Evolutionary conservation across 2,113 vertebrate species (phyloP).

Genomic region (Nibea coibor): DNA sequence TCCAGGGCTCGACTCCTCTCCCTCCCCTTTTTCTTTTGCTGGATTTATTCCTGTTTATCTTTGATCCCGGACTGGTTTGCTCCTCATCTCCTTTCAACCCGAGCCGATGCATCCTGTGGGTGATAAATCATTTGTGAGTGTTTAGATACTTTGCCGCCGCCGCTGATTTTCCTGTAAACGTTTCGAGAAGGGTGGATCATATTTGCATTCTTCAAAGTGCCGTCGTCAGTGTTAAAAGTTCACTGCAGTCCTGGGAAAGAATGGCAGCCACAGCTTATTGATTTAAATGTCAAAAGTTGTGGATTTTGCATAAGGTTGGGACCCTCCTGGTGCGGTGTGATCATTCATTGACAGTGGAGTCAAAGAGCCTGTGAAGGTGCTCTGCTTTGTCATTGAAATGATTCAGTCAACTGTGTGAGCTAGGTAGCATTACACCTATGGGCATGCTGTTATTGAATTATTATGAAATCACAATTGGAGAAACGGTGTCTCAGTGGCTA

Average conservation of each 20-base stretch:
- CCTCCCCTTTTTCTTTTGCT: constrained; percentile 43
- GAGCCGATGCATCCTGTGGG: constrained; percentile 68
- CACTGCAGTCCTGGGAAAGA: constrained; percentile 69
- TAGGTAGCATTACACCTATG: constrained; percentile 30
- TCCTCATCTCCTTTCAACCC: constrained; percentile 76
- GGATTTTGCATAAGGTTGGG: constrained; percentile 63
- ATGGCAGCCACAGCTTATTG: constrained; percentile 56
- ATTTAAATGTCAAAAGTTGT: constrained; percentile 84
- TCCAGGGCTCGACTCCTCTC: constrained; percentile 55
- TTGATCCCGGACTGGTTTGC: constrained; percentile 77
- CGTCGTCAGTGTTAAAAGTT: constrained; percentile 75
- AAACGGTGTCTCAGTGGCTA: constrained; percentile 11
- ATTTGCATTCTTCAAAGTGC: constrained; percentile 79
- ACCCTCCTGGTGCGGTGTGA: constrained; percentile 57
- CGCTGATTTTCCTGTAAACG: constrained; percentile 81
- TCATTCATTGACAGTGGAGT: constrained; percentile 64
- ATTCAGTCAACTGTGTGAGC: constrained; percentile 38
- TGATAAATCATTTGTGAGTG: constrained; percentile 79
- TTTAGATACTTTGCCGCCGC: constrained; percentile 79
- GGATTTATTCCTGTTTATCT: constrained; percentile 86
- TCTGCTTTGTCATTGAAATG: constrained; percentile 76
- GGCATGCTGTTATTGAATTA: constrained; percentile 18
- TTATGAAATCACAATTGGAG: constrained; percentile 37
- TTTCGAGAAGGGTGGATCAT: constrained; percentile 71
- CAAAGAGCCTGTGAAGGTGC: constrained; percentile 52